A percentile compares a stretch with the other conserved stretches of the same genome.
phyloP scores from a whole-genome alignment of 2,888 invertebrate genomes.

The Diplazon laetatorius region DNA sequence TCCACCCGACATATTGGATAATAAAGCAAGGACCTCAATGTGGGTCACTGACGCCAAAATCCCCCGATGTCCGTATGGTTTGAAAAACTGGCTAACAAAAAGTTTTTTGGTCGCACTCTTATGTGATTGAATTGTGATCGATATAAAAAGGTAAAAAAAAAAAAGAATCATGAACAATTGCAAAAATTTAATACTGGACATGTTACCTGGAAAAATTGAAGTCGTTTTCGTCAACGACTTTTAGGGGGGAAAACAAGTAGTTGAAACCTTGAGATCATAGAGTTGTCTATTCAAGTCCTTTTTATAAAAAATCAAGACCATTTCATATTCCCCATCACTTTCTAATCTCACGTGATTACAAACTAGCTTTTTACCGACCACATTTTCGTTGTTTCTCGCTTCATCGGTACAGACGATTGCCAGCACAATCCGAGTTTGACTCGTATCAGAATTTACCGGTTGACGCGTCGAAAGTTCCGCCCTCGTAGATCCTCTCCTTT shows the following conservation, averaged over 20 bases:
- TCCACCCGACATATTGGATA: neutral
- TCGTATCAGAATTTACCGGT: constrained; percentile 60
- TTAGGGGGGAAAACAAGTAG: too few species aligned
- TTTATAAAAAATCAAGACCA: constrained; percentile 4
- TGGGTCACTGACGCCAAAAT: neutral
- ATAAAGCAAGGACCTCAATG: neutral
- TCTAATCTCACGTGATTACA: constrained; percentile 47
- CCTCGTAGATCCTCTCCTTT: constrained; percentile 40
- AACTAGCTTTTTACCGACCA: constrained; percentile 47
- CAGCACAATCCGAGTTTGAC: constrained; percentile 35
- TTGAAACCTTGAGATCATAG: too few species aligned
- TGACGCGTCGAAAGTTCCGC: constrained; percentile 30
- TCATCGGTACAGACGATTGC: constrained; percentile 27
- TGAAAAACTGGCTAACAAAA: neutral
- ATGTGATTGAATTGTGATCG: too few species aligned
- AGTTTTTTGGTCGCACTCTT: too few species aligned
- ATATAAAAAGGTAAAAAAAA: too few species aligned
- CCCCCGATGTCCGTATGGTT: neutral
- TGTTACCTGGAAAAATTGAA: too few species aligned
- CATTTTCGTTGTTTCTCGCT: constrained; percentile 51
- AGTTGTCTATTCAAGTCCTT: too few species aligned
- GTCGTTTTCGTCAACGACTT: too few species aligned
- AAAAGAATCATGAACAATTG: too few species aligned
- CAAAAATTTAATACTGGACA: too few species aligned
- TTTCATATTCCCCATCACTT: constrained; percentile 6